phyloP scores from a whole-genome alignment of 1,140 invertebrate genomes.

The Drosophila tsacasi region DNA sequence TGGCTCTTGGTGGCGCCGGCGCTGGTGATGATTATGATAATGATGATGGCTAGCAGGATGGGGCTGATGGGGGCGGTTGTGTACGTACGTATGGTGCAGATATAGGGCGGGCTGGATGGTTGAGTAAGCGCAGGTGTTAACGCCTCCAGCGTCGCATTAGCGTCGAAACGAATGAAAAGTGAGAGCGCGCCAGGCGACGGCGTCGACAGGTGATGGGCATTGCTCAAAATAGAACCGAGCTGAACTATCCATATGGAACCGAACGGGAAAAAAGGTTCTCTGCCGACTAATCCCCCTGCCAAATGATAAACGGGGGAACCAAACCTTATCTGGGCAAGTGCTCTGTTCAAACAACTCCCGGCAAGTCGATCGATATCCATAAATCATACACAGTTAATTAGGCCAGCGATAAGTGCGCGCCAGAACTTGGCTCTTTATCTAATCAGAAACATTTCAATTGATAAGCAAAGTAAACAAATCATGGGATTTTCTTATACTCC shows the following conservation, averaged over 20 bases:
- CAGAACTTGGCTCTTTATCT: slow-evolving; percentile 17
- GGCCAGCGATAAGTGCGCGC: background rate
- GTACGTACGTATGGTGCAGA: background rate
- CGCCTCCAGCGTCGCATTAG: slow-evolving; percentile 42
- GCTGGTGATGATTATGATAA: slow-evolving; percentile 27
- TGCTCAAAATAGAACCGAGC: slow-evolving; percentile 38
- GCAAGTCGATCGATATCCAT: slow-evolving; percentile 16
- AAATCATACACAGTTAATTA: slow-evolving; percentile 20
- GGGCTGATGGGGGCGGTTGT: background rate
- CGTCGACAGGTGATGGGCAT: slow-evolving; percentile 40
- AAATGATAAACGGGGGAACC: slow-evolving; percentile 17
- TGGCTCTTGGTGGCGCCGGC: too few species aligned
- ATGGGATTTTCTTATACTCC: too few species aligned
- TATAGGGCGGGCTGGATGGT: too few species aligned
- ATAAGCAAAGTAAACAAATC: slow-evolving; percentile 5
- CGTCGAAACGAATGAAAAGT: slow-evolving; percentile 25
- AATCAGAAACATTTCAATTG: slow-evolving; percentile 3
- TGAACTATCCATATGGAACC: slow-evolving; percentile 40
- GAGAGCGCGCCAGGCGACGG: background rate
- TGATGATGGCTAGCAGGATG: slow-evolving; percentile 13
- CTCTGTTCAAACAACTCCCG: background rate
- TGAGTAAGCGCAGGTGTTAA: slow-evolving; percentile 41
- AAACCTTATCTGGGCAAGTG: slow-evolving; percentile 12
- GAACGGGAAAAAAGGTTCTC: too few species aligned
- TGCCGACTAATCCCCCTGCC: background rate